These are phyloP conservation scores for Rynchops niger DNA, from an alignment of 2,113 vertebrate genomes.

Conservation along the genomic window DNA sequence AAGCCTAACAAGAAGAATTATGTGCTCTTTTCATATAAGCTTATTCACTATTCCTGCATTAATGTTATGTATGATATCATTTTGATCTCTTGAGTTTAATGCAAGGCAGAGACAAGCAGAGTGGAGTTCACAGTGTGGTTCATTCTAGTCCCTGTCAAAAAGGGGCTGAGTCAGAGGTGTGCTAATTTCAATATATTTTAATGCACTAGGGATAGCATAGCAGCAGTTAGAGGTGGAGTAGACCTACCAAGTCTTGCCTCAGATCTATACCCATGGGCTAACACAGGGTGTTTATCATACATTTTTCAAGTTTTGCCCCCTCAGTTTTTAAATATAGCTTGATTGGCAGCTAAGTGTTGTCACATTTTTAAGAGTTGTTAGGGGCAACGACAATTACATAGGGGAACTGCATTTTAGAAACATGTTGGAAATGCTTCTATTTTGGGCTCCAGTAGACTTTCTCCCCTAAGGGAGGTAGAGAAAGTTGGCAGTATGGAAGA, in stretches of 20 bases:
- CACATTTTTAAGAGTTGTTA: slow-evolving; percentile 25
- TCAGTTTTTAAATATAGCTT: background rate
- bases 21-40: background rate
- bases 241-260: background rate
- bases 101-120: background rate
- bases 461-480: background rate
- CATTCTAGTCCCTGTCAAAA: background rate
- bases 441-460: background rate
- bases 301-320: background rate
- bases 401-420: background rate
- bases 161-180: background rate
- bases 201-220: background rate
- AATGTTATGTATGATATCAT: background rate
- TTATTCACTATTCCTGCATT: background rate
- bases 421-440: background rate
- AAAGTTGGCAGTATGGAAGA: background rate
- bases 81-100: background rate
- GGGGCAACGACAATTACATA: background rate
- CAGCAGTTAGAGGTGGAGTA: background rate
- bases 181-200: background rate
- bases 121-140: background rate
- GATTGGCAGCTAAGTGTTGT: background rate
- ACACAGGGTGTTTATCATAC: background rate
- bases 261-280: background rate
- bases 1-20: background rate